Evolutionary conservation across 1,140 invertebrate species (phyloP).

Genomic region (Trichonephila clavata): DNA sequence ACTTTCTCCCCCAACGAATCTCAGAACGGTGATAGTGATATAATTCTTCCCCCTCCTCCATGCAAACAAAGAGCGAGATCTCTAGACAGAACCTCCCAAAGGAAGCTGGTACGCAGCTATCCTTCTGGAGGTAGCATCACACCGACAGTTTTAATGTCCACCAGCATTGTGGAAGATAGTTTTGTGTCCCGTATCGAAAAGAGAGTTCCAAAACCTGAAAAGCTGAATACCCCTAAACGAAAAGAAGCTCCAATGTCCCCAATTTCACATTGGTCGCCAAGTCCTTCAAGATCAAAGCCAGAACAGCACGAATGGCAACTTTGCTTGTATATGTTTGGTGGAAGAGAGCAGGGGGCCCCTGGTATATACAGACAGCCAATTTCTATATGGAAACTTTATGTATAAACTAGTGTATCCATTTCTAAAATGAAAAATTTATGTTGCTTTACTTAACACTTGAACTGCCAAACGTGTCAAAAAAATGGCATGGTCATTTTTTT

Average conservation of each 20-base stretch:
- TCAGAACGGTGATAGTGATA: slow-evolving; percentile 32
- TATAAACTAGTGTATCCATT: slow-evolving; percentile 73
- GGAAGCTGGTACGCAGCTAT: slow-evolving; percentile 69
- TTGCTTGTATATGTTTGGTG: slow-evolving; percentile 79
- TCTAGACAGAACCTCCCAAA: slow-evolving; percentile 75
- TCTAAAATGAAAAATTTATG: neutral
- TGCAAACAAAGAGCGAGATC: slow-evolving; percentile 75
- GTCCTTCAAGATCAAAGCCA: slow-evolving; percentile 49
- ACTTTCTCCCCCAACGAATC: slow-evolving; percentile 70
- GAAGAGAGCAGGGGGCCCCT: slow-evolving; percentile 77
- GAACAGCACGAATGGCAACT: slow-evolving; percentile 78
- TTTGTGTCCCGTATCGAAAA: slow-evolving; percentile 61
- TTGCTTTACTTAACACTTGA: neutral
- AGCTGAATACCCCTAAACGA: neutral
- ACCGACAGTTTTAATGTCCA: slow-evolving; percentile 67
- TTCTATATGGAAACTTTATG: slow-evolving; percentile 79
- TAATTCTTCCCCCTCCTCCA: slow-evolving; percentile 62
- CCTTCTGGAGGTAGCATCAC: slow-evolving; percentile 74
- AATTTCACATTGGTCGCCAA: slow-evolving; percentile 56
- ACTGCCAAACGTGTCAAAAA: too few species aligned
- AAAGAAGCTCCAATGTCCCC: slow-evolving; percentile 17
- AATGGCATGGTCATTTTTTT: too few species aligned
- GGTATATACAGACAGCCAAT: slow-evolving; percentile 79
- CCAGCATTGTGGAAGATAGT: slow-evolving; percentile 65
- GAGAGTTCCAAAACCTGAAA: neutral